phyloP scores from a whole-genome alignment of 2,888 invertebrate genomes.

The Keiferia lycopersicella region DNA sequence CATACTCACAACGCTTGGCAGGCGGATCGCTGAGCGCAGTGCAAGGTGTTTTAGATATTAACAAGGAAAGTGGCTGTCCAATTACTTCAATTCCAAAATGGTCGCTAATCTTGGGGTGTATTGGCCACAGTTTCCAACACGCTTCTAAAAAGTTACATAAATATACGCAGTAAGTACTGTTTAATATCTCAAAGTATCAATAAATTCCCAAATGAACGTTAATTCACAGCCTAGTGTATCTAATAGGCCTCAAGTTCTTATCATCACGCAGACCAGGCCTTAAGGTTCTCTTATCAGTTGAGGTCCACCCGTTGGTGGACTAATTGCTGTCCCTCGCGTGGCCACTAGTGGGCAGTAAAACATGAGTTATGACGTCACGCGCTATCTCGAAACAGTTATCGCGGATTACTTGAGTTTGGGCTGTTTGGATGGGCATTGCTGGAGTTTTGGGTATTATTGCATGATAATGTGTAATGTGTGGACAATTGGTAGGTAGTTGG shows the following conservation, averaged over 20 bases:
- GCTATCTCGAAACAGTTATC: constrained; percentile 4
- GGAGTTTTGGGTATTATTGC: not conserved
- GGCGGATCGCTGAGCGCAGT: no score
- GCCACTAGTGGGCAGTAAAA: constrained; percentile 2
- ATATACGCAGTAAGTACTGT: no score
- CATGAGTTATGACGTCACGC: constrained; percentile 10
- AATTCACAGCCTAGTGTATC: not conserved
- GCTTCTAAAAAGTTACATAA: no score
- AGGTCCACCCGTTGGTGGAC: not conserved
- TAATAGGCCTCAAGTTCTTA: not conserved
- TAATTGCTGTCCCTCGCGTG: constrained; percentile 7
- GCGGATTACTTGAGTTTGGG: constrained; percentile 3
- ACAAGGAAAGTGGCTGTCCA: no score
- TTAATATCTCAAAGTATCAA: no score
- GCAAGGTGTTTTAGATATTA: no score
- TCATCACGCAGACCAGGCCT: not conserved
- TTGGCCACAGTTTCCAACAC: no score
- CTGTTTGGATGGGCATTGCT: not conserved
- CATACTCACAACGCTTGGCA: no score
- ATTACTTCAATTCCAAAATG: no score
- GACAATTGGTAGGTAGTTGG: not conserved
- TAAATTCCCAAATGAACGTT: not conserved
- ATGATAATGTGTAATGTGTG: not conserved
- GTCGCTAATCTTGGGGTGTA: no score
- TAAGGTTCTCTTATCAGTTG: constrained; percentile 17